Base-by-base conservation (phyloP, 2,888 invertebrate genomes). In the Sminthurinus aureus region DNA sequence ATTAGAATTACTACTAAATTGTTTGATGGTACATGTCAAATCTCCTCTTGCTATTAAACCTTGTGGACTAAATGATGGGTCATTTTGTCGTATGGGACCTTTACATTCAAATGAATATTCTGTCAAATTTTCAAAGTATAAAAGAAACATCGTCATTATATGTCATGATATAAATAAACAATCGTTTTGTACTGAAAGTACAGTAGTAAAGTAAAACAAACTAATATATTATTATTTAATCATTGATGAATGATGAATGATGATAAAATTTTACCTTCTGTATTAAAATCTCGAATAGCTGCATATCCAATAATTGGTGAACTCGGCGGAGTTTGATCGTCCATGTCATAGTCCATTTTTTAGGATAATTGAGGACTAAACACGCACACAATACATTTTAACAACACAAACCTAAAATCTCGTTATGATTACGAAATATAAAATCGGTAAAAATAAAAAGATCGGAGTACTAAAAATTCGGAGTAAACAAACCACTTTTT, bases 231-330 rank as follows among this genome's bases (percentile, higher is more conserved):
- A 6, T 12, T 74, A 20, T 51, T 69, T 20, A 71, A n/a, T 66
- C 18, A 58, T 12, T 12, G n/a, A n/a, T n/a, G n/a, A n/a, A n/a
- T n/a, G n/a, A n/a, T n/a, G n/a, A 18, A n/a, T 67, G n/a, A 67
- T 6, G 6, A 13, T 18, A 71, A 71, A 6, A 73, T 51, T 51
- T 22, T 85, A 83, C 79, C 77, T 71, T 78, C 79, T 24, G 22
- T 22, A 51, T 75, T 13, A 74, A 75, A 79, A 73, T 50, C 64
- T 71, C 69, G 9, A 50, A 50, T 20, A 24, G 64, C 58, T 15
- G 38, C 52, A 58, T 85, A 86, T 15, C 87, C 88, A 3, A 88
- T 74, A 11, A 88, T 83, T 3, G 88, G 88, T 50, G 88, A 88
- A 13, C 84, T 85, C 13, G 88, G 88, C 0, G 88, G 87, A n/a